Percentiles rank a stretch among this genome's conserved stretches.
Evolutionary conservation across 2,113 vertebrate species (phyloP).

Genomic region (Coptodon rendalli): DNA sequence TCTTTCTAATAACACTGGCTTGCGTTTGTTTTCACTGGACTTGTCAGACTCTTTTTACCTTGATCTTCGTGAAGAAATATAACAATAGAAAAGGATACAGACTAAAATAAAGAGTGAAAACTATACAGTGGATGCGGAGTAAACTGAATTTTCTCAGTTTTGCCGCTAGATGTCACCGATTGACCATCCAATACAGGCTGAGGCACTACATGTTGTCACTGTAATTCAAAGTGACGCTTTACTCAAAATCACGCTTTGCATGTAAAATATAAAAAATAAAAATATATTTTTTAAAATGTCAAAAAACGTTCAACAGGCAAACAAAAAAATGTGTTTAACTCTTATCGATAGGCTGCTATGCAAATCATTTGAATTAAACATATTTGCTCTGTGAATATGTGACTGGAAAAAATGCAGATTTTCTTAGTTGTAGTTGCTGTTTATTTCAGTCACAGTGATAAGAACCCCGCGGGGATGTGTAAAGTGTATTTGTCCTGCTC

Average conservation of each 20-base stretch:
- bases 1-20: not conserved
- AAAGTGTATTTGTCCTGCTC: not conserved
- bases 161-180: constrained; percentile 56
- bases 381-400: not conserved
- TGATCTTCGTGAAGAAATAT: not conserved
- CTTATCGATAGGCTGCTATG: not conserved
- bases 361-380: not conserved
- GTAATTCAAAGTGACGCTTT: not conserved
- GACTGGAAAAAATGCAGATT: not conserved
- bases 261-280: not conserved
- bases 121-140: not conserved
- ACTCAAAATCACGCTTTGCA: not conserved
- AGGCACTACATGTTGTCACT: not conserved
- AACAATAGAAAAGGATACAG: not conserved
- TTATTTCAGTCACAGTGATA: not conserved
- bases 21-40: not conserved
- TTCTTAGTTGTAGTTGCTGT: not conserved
- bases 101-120: not conserved
- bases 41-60: not conserved
- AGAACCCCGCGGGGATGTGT: not conserved
- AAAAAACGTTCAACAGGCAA: not conserved
- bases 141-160: not conserved
- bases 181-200: constrained; percentile 22
- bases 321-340: not conserved
- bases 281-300: not conserved